Evolutionary conservation across 2,797 vertebrate genomes (phyloP), one percentile per base, ranked within the genome.

Genomic region (Megaceryle alcyon): DNA sequence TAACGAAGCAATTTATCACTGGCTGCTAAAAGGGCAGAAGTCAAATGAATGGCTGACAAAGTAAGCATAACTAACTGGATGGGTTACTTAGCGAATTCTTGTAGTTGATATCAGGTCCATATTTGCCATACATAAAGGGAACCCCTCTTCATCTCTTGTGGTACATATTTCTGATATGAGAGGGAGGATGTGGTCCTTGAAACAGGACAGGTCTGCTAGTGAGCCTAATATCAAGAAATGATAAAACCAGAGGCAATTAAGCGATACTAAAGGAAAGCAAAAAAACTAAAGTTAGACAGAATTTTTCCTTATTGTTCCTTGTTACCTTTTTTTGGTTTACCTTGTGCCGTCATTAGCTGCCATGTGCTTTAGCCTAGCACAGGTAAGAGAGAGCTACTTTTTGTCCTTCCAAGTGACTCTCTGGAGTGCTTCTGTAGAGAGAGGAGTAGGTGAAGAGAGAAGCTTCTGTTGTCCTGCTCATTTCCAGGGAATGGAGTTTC

Each of bases 351-450:
- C 1, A 1, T 49, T 25, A 51, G 19, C 56, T 81, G 29, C 4
- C 6, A 2, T 5, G 17, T 9, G 4, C 19, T 54, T 17, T 44
- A 70, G 31, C 61, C 44, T 80, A 19, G 8, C 6, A 5, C 3
- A 29, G 25, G 15, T 64, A 37, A 51, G 65, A 60, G 57, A 26
- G 7, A 81, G 44, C 2, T 14, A 11, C 73, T 66, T 78, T 39
- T 19, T 71, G 9, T 33, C 80, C 6, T 39, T 73, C 8, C 2
- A 0, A 1, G 2, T 22, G n/a, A 19, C 51, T 75, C 1, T 0
- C 7, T 68, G 16, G 16, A 17, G 11, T 48, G 22, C 33, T 68
- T 13, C 56, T 77, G 12, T 31, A 21, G n/a, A 63, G n/a, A 49
- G 7, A 41, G 0, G 0, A 61, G 54, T 54, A 25, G 18, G 13